Conservation (phyloP, 2,888 invertebrate species). For the Drosophila gaucha region DNA sequence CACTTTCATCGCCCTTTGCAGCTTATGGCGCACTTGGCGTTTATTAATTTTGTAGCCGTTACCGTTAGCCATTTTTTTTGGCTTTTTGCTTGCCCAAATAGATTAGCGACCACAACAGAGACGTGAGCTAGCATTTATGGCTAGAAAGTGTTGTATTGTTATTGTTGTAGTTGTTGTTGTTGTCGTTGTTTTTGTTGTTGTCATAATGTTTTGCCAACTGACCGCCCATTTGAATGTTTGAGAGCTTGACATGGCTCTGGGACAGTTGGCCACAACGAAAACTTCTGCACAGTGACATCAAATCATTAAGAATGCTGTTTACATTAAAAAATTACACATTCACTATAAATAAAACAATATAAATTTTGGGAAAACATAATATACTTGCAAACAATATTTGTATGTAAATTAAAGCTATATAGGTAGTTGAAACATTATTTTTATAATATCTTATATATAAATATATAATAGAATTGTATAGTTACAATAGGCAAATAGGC, state of each 20-base stretch:
- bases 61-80: constrained; percentile 35
- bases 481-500: no score
- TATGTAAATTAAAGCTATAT: no score
- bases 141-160: constrained; percentile 63
- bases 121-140: constrained; percentile 66
- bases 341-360: no score
- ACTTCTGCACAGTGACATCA: constrained; percentile 29
- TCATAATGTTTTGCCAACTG: constrained; percentile 72
- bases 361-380: no score
- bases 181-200: constrained; percentile 24
- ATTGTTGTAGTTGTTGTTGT: constrained; percentile 25
- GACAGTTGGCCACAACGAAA: constrained; percentile 28
- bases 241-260: constrained; percentile 33
- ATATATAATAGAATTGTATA: no score
- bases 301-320: neutral
- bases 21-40: constrained; percentile 65
- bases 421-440: no score
- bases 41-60: constrained; percentile 64
- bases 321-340: neutral
- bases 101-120: constrained; percentile 37
- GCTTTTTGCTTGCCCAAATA: constrained; percentile 40
- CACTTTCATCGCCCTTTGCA: constrained; percentile 72
- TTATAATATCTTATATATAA: no score
- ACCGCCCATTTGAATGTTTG: constrained; percentile 60
- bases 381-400: no score